A percentile compares a stretch with the other conserved stretches of the same genome.
phyloP scores from a whole-genome alignment of 2,113 vertebrate genomes.

The Fukomys damarensis region DNA sequence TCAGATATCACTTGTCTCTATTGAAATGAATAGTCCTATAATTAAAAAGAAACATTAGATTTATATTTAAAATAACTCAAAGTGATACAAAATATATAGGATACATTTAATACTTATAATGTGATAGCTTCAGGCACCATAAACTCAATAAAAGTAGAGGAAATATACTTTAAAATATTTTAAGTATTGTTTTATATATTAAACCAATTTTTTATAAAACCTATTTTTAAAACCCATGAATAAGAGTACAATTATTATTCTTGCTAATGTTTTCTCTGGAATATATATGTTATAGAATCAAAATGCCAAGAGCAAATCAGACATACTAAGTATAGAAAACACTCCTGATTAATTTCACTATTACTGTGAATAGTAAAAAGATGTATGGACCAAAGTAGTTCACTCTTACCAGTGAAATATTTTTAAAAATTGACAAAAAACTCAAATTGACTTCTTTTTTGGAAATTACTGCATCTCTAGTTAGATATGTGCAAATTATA shows the following conservation, averaged over 20 bases:
- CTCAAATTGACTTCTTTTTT: background rate
- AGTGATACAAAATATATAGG: background rate
- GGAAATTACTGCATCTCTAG: conserved; percentile 22
- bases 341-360: conserved; percentile 27
- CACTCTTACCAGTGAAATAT: conserved; percentile 35
- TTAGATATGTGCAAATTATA: background rate
- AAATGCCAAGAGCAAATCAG: conserved; percentile 25
- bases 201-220: background rate
- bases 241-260: background rate
- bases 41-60: background rate
- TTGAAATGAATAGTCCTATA: background rate
- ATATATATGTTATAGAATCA: background rate
- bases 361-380: background rate
- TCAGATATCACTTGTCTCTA: background rate
- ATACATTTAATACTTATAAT: conserved; percentile 34
- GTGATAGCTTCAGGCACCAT: background rate
- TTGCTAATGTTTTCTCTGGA: background rate
- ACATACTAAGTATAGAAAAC: background rate
- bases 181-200: background rate
- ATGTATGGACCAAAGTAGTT: background rate
- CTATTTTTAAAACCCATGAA: background rate
- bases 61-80: conserved; percentile 36
- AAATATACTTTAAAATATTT: conserved; percentile 33
- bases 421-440: conserved; percentile 34
- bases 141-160: background rate